Evolutionary conservation across 2,797 vertebrate species (phyloP).

Genomic region (Leptodactylus fallax): DNA sequence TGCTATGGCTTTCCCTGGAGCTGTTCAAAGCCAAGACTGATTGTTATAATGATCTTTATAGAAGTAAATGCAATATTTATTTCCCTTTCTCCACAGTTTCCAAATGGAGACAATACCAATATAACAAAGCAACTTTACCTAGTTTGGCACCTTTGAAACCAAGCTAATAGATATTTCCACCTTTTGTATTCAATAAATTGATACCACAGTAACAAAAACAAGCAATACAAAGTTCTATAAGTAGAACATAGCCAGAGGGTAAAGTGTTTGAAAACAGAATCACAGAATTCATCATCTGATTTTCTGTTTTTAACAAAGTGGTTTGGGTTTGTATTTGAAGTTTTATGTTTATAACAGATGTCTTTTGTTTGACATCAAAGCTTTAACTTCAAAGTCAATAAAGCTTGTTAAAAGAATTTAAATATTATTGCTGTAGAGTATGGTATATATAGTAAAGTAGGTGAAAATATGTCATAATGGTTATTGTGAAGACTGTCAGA

Average conservation of each 20-base stretch:
- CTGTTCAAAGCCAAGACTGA: slow-evolving; percentile 26
- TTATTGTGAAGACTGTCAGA: neutral
- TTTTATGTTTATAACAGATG: slow-evolving; percentile 27
- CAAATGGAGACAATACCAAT: slow-evolving; percentile 1
- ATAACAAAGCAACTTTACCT: slow-evolving; percentile 15
- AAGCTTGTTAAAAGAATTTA: slow-evolving; percentile 11
- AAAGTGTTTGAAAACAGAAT: slow-evolving; percentile 31
- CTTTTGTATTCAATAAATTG: neutral
- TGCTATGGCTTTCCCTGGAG: slow-evolving; percentile 35
- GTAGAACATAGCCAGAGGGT: slow-evolving; percentile 3
- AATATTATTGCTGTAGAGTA: neutral
- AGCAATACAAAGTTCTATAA: neutral
- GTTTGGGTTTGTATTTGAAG: slow-evolving; percentile 35
- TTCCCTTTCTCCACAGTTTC: neutral
- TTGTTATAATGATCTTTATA: slow-evolving; percentile 33
- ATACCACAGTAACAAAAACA: neutral
- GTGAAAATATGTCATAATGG: neutral
- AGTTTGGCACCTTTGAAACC: slow-evolving; percentile 17
- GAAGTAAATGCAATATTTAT: slow-evolving; percentile 36
- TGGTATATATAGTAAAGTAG: slow-evolving; percentile 9
- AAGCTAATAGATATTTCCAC: slow-evolving; percentile 14
- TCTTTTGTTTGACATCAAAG: slow-evolving; percentile 49
- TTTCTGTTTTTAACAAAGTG: slow-evolving; percentile 32
- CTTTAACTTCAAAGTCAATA: slow-evolving; percentile 44
- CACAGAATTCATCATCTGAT: slow-evolving; percentile 7